phyloP scores from a whole-genome alignment of 2,888 invertebrate genomes.

The Phengaris arion region DNA sequence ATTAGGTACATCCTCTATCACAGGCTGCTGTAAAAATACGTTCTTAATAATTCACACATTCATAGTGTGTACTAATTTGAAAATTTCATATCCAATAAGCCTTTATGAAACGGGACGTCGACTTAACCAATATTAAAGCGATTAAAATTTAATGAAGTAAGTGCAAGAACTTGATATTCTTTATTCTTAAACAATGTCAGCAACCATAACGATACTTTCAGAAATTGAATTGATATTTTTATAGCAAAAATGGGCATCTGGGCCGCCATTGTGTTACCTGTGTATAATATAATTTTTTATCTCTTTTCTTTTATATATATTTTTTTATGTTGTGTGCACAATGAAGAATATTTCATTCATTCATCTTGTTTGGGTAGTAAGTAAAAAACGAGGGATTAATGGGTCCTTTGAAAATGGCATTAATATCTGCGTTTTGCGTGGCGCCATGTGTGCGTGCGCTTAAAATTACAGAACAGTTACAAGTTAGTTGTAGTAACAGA shows the following conservation, averaged over 20 bases:
- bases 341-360: too few relatives aligned
- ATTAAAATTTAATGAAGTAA: conserved; percentile 18
- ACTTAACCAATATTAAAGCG: conserved; percentile 24
- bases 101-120: conserved; percentile 16
- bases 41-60: neutral
- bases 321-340: too few relatives aligned
- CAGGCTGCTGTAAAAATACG: neutral
- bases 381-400: neutral
- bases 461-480: too few relatives aligned
- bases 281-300: too few relatives aligned
- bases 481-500: too few relatives aligned
- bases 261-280: too few relatives aligned
- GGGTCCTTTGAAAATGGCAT: too few relatives aligned
- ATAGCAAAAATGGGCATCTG: conserved; percentile 18
- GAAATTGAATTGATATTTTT: neutral
- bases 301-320: too few relatives aligned
- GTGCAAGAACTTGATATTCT: conserved; percentile 12
- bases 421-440: too few relatives aligned
- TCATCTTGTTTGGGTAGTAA: neutral
- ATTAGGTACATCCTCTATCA: neutral
- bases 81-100: conserved; percentile 26
- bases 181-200: conserved; percentile 12
- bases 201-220: conserved; percentile 1
- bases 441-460: too few relatives aligned
- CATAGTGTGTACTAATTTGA: conserved; percentile 3